A percentile compares a stretch with the other conserved stretches of the same genome.
Evolutionary conservation across 2,113 vertebrate genomes (phyloP).

Genomic region (Marmota flaviventris): DNA sequence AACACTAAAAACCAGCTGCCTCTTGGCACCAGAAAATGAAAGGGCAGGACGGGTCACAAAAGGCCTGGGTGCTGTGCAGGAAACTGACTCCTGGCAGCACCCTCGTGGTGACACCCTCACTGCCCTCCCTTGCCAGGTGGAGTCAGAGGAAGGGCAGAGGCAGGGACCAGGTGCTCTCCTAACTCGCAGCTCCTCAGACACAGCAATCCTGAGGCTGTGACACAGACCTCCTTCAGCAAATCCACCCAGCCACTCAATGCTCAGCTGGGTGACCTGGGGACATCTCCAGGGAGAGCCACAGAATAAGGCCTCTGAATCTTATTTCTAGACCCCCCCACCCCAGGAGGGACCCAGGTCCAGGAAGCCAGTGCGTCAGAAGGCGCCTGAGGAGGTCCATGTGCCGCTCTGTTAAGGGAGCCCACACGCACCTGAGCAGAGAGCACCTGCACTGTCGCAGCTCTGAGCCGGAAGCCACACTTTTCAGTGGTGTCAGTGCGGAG

Average conservation of each 20-base stretch:
- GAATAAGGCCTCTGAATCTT: rapidly evolving
- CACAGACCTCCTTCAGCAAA: rapidly evolving
- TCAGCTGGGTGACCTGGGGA: rapidly evolving
- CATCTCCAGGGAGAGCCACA: neutral
- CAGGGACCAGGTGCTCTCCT: rapidly evolving
- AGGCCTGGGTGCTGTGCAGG: neutral
- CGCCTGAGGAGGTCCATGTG: rapidly evolving
- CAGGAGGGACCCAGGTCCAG: neutral
- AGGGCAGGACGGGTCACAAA: too few relatives aligned
- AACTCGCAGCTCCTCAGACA: rapidly evolving
- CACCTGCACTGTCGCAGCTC: rapidly evolving
- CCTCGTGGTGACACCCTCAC: rapidly evolving
- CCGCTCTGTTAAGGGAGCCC: neutral
- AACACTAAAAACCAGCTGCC: neutral
- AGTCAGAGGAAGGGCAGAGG: too few relatives aligned
- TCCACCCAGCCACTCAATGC: rapidly evolving
- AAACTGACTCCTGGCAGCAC: neutral
- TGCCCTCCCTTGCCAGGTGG: rapidly evolving
- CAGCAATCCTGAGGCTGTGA: neutral
- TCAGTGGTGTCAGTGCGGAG: rapidly evolving
- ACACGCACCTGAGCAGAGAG: rapidly evolving
- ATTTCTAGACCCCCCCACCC: neutral
- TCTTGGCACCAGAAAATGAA: neutral
- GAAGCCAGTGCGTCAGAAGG: too few relatives aligned
- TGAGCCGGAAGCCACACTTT: rapidly evolving